A percentile compares a stretch with the other conserved stretches of the same genome.
Evolutionary conservation across 2,888 invertebrate genomes (phyloP).

Genomic region (Drosophila vallismaia): DNA sequence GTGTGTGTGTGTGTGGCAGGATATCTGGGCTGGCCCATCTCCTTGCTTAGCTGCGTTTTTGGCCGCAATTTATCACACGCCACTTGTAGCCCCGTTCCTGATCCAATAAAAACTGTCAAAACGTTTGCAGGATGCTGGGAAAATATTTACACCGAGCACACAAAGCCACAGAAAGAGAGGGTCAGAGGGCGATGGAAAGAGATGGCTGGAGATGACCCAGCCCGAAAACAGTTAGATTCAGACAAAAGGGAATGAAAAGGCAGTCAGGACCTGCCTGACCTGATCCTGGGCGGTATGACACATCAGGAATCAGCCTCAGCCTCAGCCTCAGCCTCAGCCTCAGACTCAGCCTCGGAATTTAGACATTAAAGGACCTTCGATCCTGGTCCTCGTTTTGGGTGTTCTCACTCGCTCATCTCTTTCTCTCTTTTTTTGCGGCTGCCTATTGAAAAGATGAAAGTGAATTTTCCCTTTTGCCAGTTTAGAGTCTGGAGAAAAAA

Average conservation of each 20-base stretch:
- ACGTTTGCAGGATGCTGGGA: conserved; percentile 68
- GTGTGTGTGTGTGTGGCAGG: background rate
- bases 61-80: conserved; percentile 76
- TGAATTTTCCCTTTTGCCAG: conserved; percentile 54
- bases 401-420: no score
- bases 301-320: conserved; percentile 54
- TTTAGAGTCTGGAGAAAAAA: conserved; percentile 12
- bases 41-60: conserved; percentile 30
- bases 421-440: conserved; percentile 31
- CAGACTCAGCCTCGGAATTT: conserved; percentile 51
- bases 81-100: conserved; percentile 71
- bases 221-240: conserved; percentile 56
- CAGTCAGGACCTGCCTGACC: conserved; percentile 28
- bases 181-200: background rate
- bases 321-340: conserved; percentile 39
- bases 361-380: conserved; percentile 68
- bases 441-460: conserved; percentile 74
- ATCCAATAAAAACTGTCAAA: conserved; percentile 81
- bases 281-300: conserved; percentile 71
- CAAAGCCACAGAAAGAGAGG: conserved; percentile 3
- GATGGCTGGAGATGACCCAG: conserved; percentile 1
- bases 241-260: conserved; percentile 47
- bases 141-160: conserved; percentile 39
- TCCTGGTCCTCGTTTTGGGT: background rate
- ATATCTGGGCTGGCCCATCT: conserved; percentile 31